phyloP scores from a whole-genome alignment of 2,888 invertebrate species.

The Dryomyza anilis region DNA sequence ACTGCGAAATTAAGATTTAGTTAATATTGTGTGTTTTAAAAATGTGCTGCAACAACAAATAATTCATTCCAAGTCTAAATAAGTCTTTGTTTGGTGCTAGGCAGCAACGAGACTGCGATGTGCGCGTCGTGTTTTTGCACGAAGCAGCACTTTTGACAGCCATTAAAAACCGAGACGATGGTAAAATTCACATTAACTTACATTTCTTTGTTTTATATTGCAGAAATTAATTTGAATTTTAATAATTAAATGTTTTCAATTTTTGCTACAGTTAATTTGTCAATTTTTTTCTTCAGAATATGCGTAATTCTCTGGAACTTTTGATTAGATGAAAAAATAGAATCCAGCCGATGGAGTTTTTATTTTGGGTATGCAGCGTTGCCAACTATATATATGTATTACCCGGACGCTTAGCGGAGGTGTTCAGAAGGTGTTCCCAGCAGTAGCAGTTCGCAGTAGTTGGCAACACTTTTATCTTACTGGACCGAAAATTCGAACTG shows the following conservation, averaged over 20 bases:
- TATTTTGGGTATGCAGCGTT: not conserved
- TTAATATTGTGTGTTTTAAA: too few relatives aligned
- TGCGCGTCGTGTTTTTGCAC: not conserved
- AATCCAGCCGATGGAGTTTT: too few relatives aligned
- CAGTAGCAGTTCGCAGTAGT: too few relatives aligned
- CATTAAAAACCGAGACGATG: not conserved
- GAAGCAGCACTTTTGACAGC: not conserved
- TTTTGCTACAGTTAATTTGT: not conserved
- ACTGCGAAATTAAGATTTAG: too few relatives aligned
- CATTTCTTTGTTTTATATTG: not conserved
- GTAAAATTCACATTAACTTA: not conserved
- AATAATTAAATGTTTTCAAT: not conserved
- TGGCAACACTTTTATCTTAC: too few relatives aligned
- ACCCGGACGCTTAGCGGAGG: not conserved
- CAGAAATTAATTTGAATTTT: not conserved
- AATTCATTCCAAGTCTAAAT: too few relatives aligned
- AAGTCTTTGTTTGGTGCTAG: too few relatives aligned
- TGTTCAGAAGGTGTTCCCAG: conserved; percentile 1
- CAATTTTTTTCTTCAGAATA: not conserved
- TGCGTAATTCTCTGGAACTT: too few relatives aligned
- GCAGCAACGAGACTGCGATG: too few relatives aligned
- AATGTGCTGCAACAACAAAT: too few relatives aligned
- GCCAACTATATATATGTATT: not conserved
- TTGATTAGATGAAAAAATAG: too few relatives aligned
- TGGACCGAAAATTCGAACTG: too few relatives aligned